Conservation (phyloP, 92 coral and sea anemone genomes). For the Heliopora coerulea region DNA sequence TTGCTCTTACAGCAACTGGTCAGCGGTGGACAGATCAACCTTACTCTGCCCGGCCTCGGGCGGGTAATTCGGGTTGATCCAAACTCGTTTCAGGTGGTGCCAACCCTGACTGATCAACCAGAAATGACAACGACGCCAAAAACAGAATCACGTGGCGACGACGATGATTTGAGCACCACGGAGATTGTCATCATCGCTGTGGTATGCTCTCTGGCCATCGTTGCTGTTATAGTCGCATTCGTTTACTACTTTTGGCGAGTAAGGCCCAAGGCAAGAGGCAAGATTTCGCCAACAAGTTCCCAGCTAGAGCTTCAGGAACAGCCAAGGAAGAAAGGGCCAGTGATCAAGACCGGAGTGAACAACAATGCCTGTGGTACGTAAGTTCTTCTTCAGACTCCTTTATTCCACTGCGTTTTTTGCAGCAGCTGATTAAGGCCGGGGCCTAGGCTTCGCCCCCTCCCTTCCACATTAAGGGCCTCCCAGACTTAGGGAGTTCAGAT, state of each 20-base stretch:
- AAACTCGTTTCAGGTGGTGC: conserved; percentile 18
- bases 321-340: not conserved
- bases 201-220: conserved; percentile 1
- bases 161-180: conserved; percentile 12
- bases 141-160: not conserved
- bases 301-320: conserved; percentile 11
- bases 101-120: no score
- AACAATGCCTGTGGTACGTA: conserved; percentile 3
- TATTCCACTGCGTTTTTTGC: no score
- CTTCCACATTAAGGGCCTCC: no score
- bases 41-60: conserved; percentile 36
- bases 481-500: no score
- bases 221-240: not conserved
- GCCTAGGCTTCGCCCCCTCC: no score
- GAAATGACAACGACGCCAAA: not conserved
- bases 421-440: no score
- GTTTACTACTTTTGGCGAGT: conserved; percentile 1
- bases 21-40: conserved; percentile 41
- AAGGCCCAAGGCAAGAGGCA: not conserved
- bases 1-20: conserved; percentile 44
- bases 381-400: no score
- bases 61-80: not conserved
- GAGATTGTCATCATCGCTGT: conserved; percentile 16
- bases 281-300: conserved; percentile 19
- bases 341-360: not conserved